Evolutionary conservation across 2,797 vertebrate genomes (phyloP).

Genomic region (Hydrophis major): DNA sequence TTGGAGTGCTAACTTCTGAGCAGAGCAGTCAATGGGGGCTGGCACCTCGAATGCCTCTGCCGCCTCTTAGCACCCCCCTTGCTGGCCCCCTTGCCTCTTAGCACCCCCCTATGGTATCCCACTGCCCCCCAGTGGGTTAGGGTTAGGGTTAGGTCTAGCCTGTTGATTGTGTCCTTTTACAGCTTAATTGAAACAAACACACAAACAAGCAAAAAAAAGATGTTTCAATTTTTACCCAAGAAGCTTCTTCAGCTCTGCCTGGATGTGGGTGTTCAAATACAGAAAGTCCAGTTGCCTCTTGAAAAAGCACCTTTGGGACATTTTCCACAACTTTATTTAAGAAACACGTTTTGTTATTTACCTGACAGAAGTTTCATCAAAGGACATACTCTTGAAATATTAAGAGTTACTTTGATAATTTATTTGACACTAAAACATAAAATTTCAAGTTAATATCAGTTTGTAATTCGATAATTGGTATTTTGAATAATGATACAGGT

Average conservation of each 20-base stretch:
- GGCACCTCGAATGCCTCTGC: too few species aligned
- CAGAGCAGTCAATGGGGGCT: too few species aligned
- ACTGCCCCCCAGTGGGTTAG: too few species aligned
- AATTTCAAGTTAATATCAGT: constrained; percentile 74
- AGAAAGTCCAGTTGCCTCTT: too few species aligned
- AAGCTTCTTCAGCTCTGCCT: too few species aligned
- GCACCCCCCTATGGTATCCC: too few species aligned
- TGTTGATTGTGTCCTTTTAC: background rate
- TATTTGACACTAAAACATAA: constrained; percentile 69
- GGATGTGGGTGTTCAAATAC: too few species aligned
- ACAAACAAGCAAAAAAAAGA: too few species aligned
- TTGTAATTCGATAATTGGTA: constrained; percentile 68
- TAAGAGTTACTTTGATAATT: constrained; percentile 53
- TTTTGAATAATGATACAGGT: constrained; percentile 53
- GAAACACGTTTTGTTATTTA: constrained; percentile 63
- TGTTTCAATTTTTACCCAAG: too few species aligned
- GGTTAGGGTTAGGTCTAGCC: background rate
- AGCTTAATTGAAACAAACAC: background rate
- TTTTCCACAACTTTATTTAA: constrained; percentile 39
- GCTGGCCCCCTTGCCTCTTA: too few species aligned
- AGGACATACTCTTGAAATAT: constrained; percentile 60
- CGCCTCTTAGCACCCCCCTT: too few species aligned
- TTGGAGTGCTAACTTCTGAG: too few species aligned
- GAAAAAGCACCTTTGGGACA: background rate
- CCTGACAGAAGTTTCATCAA: constrained; percentile 66